A percentile compares a stretch with the other conserved stretches of the same genome.
Conservation (phyloP, 2,113 vertebrate genomes). For the Chauna torquata region DNA sequence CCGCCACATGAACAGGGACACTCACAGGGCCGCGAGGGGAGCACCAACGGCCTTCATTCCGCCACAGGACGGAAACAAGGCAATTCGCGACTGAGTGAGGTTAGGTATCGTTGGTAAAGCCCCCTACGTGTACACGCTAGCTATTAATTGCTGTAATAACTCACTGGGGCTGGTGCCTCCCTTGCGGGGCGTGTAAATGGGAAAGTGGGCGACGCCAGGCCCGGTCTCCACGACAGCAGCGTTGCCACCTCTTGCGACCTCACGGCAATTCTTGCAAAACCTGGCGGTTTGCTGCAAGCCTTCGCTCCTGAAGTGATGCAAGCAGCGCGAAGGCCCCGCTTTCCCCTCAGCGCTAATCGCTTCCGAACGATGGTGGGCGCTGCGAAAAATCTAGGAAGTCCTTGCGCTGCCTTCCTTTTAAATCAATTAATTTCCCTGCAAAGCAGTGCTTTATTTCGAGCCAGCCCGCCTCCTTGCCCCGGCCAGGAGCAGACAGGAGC, state of each 20-base stretch:
- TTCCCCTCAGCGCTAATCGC: too few species aligned
- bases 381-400: neutral
- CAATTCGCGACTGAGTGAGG: neutral
- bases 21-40: neutral
- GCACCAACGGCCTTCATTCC: neutral
- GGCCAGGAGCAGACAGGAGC: rapidly evolving
- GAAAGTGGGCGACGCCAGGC: neutral
- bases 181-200: neutral
- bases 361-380: neutral
- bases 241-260: neutral
- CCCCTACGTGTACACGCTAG: neutral
- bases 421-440: rapidly evolving
- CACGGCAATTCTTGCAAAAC: neutral
- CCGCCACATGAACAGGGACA: too few species aligned
- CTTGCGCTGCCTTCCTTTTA: neutral
- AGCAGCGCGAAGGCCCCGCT: neutral
- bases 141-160: neutral
- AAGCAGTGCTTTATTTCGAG: neutral
- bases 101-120: neutral
- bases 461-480: neutral
- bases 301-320: neutral
- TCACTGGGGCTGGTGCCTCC: neutral
- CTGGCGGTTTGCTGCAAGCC: neutral
- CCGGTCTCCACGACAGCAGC: neutral
- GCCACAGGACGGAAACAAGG: neutral